A percentile compares a stretch with the other conserved stretches of the same genome.
Evolutionary conservation across 2,797 vertebrate species (phyloP).

Genomic region (Enteromius afrohamiltoni): DNA sequence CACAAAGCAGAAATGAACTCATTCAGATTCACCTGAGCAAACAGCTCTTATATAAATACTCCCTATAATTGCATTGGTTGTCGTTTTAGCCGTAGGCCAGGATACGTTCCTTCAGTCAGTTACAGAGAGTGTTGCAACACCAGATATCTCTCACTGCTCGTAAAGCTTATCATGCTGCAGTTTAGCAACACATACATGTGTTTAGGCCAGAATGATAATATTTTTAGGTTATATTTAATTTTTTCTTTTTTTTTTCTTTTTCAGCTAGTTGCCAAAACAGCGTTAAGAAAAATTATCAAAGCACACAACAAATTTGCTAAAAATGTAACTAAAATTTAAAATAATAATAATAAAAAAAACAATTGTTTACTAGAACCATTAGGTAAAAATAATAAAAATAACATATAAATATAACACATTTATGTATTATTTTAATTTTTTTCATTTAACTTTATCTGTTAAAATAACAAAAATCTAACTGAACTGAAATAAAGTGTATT

Average conservation of each 20-base stretch:
- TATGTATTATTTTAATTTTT: too few species aligned
- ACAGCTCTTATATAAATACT: not conserved
- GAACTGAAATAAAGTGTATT: not conserved
- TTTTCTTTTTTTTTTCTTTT: too few species aligned
- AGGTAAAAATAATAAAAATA: too few species aligned
- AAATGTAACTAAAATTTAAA: too few species aligned
- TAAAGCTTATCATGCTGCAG: not conserved
- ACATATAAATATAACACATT: too few species aligned
- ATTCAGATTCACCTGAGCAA: slow-evolving; percentile 1
- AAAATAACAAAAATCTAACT: not conserved
- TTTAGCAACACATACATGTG: not conserved
- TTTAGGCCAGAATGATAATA: not conserved
- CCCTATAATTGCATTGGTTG: too few species aligned
- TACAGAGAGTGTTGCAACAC: not conserved
- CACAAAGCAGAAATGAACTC: not conserved
- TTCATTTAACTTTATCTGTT: not conserved
- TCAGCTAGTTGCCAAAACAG: not conserved
- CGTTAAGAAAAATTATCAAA: not conserved
- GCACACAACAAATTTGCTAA: not conserved
- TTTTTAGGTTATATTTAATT: too few species aligned
- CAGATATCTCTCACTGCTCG: not conserved
- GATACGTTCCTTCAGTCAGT: not conserved
- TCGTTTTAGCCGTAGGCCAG: not conserved
- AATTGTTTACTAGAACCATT: not conserved
- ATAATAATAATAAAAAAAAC: too few species aligned